Conservation (phyloP, 2,888 invertebrate genomes). For the Meiosimyza decipiens region DNA sequence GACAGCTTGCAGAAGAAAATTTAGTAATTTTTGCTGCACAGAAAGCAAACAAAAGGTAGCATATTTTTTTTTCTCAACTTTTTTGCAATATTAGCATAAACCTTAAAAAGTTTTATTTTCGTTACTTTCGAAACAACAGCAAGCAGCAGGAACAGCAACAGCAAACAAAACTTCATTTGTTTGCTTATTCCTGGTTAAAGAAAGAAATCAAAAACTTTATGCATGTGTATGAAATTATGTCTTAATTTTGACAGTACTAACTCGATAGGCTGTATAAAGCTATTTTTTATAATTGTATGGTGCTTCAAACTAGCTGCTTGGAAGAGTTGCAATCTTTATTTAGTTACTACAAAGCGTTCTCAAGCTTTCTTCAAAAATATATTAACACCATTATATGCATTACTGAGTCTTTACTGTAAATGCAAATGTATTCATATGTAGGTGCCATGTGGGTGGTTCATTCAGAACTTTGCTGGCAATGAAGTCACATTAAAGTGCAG, state of each 20-base stretch:
- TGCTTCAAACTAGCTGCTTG: too few relatives aligned
- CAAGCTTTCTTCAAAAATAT: conserved; percentile 33
- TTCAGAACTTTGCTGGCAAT: too few relatives aligned
- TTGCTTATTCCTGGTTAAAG: conserved; percentile 17
- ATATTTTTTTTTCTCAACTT: too few relatives aligned
- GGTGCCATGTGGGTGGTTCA: too few relatives aligned
- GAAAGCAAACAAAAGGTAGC: neutral
- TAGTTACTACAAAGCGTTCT: neutral
- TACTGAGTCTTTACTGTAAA: conserved; percentile 26
- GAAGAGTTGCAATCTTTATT: too few relatives aligned
- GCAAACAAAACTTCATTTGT: conserved; percentile 10
- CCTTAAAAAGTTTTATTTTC: conserved; percentile 27
- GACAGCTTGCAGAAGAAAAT: neutral
- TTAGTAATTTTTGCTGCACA: neutral
- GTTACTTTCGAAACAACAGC: conserved; percentile 6
- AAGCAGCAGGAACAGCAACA: neutral
- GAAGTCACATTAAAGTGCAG: too few relatives aligned
- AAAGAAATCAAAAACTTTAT: neutral
- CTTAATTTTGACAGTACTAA: too few relatives aligned
- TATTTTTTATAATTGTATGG: too few relatives aligned
- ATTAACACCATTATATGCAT: conserved; percentile 33
- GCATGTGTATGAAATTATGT: neutral
- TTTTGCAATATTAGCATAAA: conserved; percentile 32
- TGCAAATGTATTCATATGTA: conserved; percentile 14
- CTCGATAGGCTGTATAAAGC: neutral